These are phyloP conservation scores for Harpalus rufipes DNA, from an alignment of 2,888 invertebrate species.

Conservation along the genomic window DNA sequence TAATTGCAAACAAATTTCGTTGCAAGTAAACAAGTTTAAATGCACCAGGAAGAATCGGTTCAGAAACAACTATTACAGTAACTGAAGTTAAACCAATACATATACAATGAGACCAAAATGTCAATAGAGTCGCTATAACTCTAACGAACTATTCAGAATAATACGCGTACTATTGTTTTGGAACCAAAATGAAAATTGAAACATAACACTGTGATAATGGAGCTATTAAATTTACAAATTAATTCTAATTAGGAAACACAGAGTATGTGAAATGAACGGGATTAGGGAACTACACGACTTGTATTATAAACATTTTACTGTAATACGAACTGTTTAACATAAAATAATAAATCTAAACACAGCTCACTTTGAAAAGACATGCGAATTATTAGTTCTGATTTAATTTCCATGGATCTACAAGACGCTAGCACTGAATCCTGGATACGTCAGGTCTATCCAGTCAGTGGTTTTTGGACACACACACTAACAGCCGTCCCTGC, in stretches of 20 bases:
- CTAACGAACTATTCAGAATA: not conserved
- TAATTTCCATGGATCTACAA: too few species aligned
- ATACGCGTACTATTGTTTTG: conserved; percentile 31
- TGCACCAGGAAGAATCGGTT: too few species aligned
- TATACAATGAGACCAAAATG: not conserved
- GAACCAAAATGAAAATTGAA: conserved; percentile 53
- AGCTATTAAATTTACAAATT: conserved; percentile 54
- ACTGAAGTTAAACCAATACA: not conserved
- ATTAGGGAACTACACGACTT: not conserved
- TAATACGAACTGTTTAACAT: not conserved
- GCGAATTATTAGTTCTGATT: too few species aligned
- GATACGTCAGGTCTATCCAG: too few species aligned
- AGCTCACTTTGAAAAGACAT: not conserved
- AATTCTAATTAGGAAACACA: conserved; percentile 42
- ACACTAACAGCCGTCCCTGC: too few species aligned
- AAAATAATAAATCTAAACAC: not conserved
- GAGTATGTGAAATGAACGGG: not conserved
- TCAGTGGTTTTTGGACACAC: too few species aligned
- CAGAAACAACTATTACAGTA: too few species aligned
- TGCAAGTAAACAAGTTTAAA: too few species aligned
- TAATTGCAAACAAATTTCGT: too few species aligned
- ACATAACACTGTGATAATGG: conserved; percentile 48
- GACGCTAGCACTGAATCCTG: too few species aligned
- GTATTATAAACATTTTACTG: conserved; percentile 25
- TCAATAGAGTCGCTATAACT: conserved; percentile 10